These are phyloP conservation scores for Hedya salicella DNA, from an alignment of 2,888 invertebrate genomes.

Conservation along the genomic window DNA sequence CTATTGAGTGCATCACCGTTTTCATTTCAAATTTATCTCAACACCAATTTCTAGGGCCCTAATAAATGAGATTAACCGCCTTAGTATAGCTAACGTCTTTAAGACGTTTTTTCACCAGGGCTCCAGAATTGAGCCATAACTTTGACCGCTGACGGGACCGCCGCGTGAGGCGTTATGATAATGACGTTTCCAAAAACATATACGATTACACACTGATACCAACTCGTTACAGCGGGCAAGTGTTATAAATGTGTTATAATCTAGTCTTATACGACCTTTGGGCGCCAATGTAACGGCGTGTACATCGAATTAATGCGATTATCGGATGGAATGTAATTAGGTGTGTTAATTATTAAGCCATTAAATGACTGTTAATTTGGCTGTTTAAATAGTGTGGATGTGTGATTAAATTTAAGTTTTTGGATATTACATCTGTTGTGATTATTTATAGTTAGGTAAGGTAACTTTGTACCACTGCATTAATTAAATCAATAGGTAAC, in stretches of 20 bases:
- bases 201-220: conserved; percentile 38
- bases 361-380: conserved; percentile 9
- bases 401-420: no score
- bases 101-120: conserved; percentile 7
- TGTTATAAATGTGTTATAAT: conserved; percentile 26
- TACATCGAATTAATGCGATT: conserved; percentile 28
- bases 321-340: conserved; percentile 30
- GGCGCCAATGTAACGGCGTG: conserved; percentile 6
- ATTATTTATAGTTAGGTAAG: no score
- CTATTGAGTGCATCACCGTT: conserved; percentile 32
- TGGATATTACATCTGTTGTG: no score
- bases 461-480: no score
- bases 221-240: conserved; percentile 26
- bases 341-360: conserved; percentile 20
- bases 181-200: conserved; percentile 43
- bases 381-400: neutral
- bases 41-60: conserved; percentile 6
- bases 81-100: neutral
- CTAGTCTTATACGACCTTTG: conserved; percentile 34
- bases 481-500: no score
- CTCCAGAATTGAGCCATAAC: conserved; percentile 38
- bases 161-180: conserved; percentile 38
- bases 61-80: neutral
- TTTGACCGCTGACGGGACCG: conserved; percentile 39
- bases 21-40: conserved; percentile 41